phyloP scores from a whole-genome alignment of 2,113 vertebrate species.

The Helogale parvula region DNA sequence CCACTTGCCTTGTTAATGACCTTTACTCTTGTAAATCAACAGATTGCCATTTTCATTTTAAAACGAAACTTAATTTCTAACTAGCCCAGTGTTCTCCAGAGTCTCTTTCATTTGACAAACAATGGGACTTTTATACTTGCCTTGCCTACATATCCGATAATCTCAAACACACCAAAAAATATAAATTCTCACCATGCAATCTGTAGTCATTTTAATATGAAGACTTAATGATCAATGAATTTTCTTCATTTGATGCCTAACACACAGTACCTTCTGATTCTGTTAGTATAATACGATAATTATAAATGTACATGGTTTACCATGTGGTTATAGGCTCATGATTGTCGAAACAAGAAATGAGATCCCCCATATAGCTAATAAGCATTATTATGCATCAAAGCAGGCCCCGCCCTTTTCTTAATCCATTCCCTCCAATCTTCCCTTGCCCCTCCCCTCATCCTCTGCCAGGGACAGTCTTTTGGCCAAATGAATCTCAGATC shows the following conservation, averaged over 20 bases:
- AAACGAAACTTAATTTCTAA: slow-evolving; percentile 52
- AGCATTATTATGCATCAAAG: not conserved
- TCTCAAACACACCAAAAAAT: slow-evolving; percentile 9
- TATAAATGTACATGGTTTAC: slow-evolving; percentile 39
- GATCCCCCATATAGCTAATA: not conserved
- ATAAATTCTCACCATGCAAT: slow-evolving; percentile 31
- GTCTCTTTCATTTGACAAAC: slow-evolving; percentile 10
- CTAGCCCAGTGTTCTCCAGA: slow-evolving; percentile 7
- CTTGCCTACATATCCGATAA: not conserved
- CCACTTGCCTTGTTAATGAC: not conserved
- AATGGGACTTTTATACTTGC: slow-evolving; percentile 8
- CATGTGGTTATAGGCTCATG: not conserved
- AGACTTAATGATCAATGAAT: slow-evolving; percentile 44
- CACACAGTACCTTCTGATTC: slow-evolving; percentile 47
- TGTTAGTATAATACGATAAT: slow-evolving; percentile 57
- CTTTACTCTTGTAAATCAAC: not conserved
- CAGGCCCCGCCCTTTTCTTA: not conserved
- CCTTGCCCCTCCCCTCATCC: rapidly evolving
- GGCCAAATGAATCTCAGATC: rapidly evolving
- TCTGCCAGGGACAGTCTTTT: not conserved
- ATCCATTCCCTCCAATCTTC: not conserved
- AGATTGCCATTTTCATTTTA: slow-evolving; percentile 49
- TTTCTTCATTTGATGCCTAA: slow-evolving; percentile 41
- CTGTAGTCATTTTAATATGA: slow-evolving; percentile 30
- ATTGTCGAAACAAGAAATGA: slow-evolving; percentile 13